Percentiles rank a stretch among this genome's conserved stretches.
Evolutionary conservation across 2,113 vertebrate genomes (phyloP).

Genomic region (Gavialis gangeticus): DNA sequence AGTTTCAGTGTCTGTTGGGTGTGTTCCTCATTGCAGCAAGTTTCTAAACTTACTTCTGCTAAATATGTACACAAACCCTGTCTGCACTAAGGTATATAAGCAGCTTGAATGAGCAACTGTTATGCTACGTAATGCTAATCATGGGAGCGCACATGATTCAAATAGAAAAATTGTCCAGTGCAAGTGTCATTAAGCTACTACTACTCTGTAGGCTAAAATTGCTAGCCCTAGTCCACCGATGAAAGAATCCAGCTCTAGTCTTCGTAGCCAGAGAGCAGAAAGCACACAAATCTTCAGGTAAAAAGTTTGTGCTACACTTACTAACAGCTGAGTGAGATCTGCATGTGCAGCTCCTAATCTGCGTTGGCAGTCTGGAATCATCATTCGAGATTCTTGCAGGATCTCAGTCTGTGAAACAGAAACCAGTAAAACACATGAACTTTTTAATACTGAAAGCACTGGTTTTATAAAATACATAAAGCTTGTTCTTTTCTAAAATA

Average conservation of each 20-base stretch:
- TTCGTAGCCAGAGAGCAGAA: not conserved
- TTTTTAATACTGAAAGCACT: not conserved
- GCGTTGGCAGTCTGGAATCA: conserved; percentile 95
- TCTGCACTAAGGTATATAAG: not conserved
- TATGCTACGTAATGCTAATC: not conserved
- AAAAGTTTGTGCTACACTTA: conserved; percentile 76
- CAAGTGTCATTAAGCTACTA: not conserved
- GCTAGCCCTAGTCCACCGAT: not conserved
- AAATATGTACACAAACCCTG: not conserved
- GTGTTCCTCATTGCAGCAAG: not conserved
- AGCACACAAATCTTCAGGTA: not conserved
- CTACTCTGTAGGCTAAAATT: not conserved
- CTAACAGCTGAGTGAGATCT: conserved; percentile 90
- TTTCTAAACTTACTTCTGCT: not conserved
- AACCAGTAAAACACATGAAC: not conserved
- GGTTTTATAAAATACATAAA: not conserved
- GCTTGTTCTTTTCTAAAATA: not conserved
- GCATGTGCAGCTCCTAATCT: conserved; percentile 87
- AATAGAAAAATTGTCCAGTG: not conserved
- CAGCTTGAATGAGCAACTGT: not conserved
- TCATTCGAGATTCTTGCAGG: conserved; percentile 94
- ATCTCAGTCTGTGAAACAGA: conserved; percentile 87
- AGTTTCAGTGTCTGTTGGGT: not conserved
- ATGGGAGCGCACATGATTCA: not conserved
- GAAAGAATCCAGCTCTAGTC: not conserved